Base-by-base conservation (phyloP, 2,888 invertebrate genomes). In the Dasysyrphus albostriatus region DNA sequence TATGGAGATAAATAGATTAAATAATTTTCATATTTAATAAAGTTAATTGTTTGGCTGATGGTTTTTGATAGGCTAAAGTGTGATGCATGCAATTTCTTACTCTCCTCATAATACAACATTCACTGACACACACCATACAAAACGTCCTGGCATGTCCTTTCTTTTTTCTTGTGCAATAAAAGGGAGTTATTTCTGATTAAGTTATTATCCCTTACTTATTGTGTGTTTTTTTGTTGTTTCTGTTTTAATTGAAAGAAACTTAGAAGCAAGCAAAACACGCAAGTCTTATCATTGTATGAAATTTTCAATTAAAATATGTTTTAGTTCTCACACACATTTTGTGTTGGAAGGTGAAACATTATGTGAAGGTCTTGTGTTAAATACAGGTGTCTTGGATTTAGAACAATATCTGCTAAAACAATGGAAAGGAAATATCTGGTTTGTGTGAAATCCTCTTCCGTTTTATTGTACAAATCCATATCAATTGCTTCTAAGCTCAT, bases 251-350 rank as follows among this genome's bases (percentile, higher is more conserved):
- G 29, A 29, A 54, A 54, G 14, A 29, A 54, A 24, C 49, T 49
- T 2, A 19, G 24, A 10, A 16, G 49, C 14, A 54, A 54, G 7
- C 24, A 24, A 54, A 54, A 29, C 54, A 54, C 54, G 54, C 54
- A 54, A 54, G 54, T 54, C 29, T 29, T 54, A 54, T 51, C 51
- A 24, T 24, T 24, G 3, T 29, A 51, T 24, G 24, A 29, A 51
- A 12, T 24, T 29, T 29, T 54, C 54, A 54, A 54, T 54, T 54
- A 54, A 54, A 54, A 29, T 54, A 14, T 54, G 54, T 54, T 54
- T 29, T 3, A 54, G 54, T 54, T 54, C 54, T 54, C 54, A 54
- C 29, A 54, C 29, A 54, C 29, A 54, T 29, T 29, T 6, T 54
- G 14, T 29, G 54, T 29, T 4, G 14, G 14, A 54, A 54, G 54